Base-by-base conservation (phyloP, 2,113 vertebrate species). In the Thunnus thynnus region DNA sequence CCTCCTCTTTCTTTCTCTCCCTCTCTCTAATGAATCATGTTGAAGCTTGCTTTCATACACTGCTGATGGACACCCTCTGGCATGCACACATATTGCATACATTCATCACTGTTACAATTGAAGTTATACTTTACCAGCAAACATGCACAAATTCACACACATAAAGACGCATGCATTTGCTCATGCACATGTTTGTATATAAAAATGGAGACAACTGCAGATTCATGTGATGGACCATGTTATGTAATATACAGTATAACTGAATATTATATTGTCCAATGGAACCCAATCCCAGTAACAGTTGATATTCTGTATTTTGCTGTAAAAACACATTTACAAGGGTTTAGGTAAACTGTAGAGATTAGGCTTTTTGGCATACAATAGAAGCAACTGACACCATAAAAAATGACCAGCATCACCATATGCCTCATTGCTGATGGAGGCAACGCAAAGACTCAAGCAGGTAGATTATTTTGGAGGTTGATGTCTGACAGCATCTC, bases 11-110 rank as follows among this genome's bases (percentile, higher is more conserved):
- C 25, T 63, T 58, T 77, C 52, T 60, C 72, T 41, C 44, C 13
- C n/a, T 74, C 69, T 73, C 82, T 84, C 80, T 81, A 90, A 95
- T 95, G 94, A 93, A 93, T 95, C 93, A 94, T 85, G 75, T 67
- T 90, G 89, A 90, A 91, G 86, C 88, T 86, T 81, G 78, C 86
- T 62, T 86, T 92, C 94, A 91, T 91, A 92, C 86, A 85, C 81
- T 83, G 83, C 86, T 94, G 92, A 94, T 91, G 89, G 92, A 91
- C 89, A 76, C 92, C 93, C 94, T 91, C 90, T 94, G 92, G 94
- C 94, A 86, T 81, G 71, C 77, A 76, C 87, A 93, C 92, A 95
- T 95, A 95, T 95, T 95, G 93, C 93, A 88, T 90, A 82, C 93
- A 95, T 95, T 95, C 86, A 94, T 95, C 93, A 95, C 85, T 72